Conservation (phyloP, 2,113 vertebrate genomes). For the Macquaria australasica region DNA sequence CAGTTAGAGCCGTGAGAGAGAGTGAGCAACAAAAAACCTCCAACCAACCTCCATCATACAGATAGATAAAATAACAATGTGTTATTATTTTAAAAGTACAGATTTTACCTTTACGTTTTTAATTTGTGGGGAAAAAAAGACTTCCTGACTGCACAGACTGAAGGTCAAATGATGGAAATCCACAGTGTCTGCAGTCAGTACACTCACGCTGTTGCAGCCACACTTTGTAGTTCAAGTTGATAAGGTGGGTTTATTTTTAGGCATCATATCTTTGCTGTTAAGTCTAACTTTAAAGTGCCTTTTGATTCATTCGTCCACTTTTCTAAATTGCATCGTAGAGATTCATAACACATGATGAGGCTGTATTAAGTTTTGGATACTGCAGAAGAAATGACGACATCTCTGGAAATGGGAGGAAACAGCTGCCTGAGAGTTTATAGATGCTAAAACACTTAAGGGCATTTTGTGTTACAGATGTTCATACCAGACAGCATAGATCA, state of each 20-base stretch:
- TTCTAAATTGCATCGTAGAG: background rate
- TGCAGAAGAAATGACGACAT: constrained; percentile 15
- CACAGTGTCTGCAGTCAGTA: background rate
- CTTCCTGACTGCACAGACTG: background rate
- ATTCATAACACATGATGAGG: background rate
- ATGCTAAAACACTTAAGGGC: background rate
- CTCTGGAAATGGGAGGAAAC: background rate
- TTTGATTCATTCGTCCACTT: background rate
- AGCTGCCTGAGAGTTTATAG: constrained; percentile 14
- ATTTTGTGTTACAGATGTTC: constrained; percentile 28
- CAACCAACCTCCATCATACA: no score
- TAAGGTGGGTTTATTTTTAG: background rate
- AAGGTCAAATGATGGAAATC: background rate
- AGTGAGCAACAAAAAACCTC: no score
- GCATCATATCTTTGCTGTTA: background rate
- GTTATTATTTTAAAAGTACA: background rate
- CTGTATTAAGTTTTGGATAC: background rate
- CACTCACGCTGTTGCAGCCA: background rate
- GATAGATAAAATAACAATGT: no score
- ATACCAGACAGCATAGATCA: constrained; percentile 29
- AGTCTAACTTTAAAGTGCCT: background rate
- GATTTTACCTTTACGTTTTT: background rate
- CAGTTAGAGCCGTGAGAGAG: no score
- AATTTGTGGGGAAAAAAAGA: background rate
- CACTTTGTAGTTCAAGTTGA: background rate